Percentiles rank a stretch among this genome's conserved stretches.
These are phyloP conservation scores for Pelusios castaneus DNA, from an alignment of 2,113 vertebrate genomes.

Conservation along the genomic window DNA sequence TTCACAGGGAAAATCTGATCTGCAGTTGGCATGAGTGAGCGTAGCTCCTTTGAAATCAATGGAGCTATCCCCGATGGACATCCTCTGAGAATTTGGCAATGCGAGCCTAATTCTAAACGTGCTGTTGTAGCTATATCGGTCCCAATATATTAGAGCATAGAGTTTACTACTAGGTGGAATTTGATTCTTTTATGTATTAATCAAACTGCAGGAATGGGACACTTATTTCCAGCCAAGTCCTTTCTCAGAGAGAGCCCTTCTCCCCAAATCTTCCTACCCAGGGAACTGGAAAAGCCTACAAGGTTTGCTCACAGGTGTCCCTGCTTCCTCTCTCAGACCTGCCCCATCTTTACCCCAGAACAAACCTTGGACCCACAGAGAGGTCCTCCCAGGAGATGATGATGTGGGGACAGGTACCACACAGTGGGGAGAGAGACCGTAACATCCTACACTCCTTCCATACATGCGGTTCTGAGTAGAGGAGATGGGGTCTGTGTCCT, in stretches of 20 bases:
- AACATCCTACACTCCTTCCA: not conserved
- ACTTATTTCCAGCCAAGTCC: not conserved
- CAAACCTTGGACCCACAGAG: not conserved
- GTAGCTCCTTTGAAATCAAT: not conserved
- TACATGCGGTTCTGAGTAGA: not conserved
- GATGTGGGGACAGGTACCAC: rapidly evolving
- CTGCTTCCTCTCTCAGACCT: not conserved
- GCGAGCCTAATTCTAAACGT: not conserved
- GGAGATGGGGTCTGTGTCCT: not conserved
- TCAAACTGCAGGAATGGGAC: not conserved
- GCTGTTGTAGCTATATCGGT: not conserved
- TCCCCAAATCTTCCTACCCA: not conserved
- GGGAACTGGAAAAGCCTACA: not conserved
- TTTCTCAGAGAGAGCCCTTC: rapidly evolving
- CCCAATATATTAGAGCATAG: not conserved
- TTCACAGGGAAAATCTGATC: not conserved
- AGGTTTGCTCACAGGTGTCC: not conserved
- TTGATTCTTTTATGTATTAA: not conserved
- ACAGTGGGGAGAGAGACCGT: not conserved
- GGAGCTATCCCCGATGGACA: not conserved
- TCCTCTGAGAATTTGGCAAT: not conserved
- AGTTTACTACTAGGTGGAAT: not conserved
- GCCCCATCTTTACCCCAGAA: not conserved
- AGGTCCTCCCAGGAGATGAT: not conserved
- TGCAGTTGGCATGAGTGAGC: not conserved